Percentiles rank a stretch among this genome's conserved stretches.
phyloP scores from a whole-genome alignment of 2,888 invertebrate genomes.

The Agrotis ipsilon region DNA sequence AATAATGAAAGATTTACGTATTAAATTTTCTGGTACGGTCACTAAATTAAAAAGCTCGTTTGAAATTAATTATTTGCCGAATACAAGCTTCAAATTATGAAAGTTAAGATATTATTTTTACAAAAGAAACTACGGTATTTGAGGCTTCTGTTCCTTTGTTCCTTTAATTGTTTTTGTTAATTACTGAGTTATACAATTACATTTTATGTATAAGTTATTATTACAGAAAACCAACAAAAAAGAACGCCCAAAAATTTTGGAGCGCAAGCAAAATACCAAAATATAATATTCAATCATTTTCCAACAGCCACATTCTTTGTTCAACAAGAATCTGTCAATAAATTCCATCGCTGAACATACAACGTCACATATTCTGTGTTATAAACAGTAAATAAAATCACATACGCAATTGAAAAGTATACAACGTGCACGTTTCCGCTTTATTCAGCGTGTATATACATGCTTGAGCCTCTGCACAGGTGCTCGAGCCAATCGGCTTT shows the following conservation, averaged over 20 bases:
- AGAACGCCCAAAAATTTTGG: neutral
- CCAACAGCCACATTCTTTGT: neutral
- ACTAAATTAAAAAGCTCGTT: constrained; percentile 22
- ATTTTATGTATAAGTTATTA: neutral
- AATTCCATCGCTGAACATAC: constrained; percentile 3
- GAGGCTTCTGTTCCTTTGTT: no score
- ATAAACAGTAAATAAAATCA: constrained; percentile 41
- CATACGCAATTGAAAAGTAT: constrained; percentile 19
- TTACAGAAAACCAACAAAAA: no score
- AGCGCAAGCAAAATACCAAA: neutral
- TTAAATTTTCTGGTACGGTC: constrained; percentile 20
- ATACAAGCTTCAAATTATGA: neutral
- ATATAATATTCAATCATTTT: constrained; percentile 10
- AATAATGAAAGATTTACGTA: constrained; percentile 22
- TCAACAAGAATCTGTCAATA: constrained; percentile 8
- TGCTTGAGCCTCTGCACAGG: constrained; percentile 43
- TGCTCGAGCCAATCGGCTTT: constrained; percentile 46
- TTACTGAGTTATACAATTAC: neutral
- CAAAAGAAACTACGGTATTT: neutral
- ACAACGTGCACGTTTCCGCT: constrained; percentile 55
- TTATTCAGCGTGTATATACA: constrained; percentile 54
- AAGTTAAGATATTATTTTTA: constrained; percentile 1
- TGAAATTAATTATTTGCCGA: constrained; percentile 2
- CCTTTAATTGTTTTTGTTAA: neutral
- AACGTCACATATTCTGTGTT: constrained; percentile 15